Percentiles rank a stretch among this genome's conserved stretches.
Conservation (phyloP, 2,113 vertebrate species). For the Pelecanus crispus region DNA sequence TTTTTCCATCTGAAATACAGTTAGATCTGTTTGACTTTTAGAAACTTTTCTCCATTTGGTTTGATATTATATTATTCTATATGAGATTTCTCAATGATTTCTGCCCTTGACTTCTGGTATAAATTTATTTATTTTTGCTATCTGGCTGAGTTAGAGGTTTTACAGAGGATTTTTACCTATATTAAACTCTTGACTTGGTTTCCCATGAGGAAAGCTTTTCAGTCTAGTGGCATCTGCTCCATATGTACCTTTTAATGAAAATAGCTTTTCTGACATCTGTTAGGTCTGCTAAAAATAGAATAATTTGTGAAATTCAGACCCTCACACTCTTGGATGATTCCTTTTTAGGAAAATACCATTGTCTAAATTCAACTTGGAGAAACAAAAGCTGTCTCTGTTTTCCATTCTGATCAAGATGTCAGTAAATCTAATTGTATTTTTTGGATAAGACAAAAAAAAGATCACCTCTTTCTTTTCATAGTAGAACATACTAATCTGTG, state of each 20-base stretch:
- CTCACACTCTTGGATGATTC: background rate
- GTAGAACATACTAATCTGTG: background rate
- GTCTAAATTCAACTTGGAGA: background rate
- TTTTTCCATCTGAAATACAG: background rate
- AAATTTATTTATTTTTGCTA: background rate
- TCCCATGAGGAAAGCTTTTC: background rate
- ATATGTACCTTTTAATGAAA: slow-evolving; percentile 29
- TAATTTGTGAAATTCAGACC: background rate
- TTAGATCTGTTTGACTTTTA: background rate
- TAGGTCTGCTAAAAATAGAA: background rate
- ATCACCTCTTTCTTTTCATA: background rate
- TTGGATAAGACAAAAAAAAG: background rate
- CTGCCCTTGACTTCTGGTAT: background rate
- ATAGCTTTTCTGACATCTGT: background rate
- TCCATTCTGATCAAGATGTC: background rate
- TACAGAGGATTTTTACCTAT: background rate
- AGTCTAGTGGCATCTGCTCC: background rate
- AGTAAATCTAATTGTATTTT: background rate
- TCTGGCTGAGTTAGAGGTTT: background rate
- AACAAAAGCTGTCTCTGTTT: background rate
- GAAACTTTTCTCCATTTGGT: background rate
- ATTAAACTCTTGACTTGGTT: background rate
- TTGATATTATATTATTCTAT: background rate
- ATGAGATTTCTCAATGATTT: background rate
- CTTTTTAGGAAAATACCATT: background rate